phyloP scores from a whole-genome alignment of 2,797 vertebrate genomes.

The Cryptoblepharus egeriae region DNA sequence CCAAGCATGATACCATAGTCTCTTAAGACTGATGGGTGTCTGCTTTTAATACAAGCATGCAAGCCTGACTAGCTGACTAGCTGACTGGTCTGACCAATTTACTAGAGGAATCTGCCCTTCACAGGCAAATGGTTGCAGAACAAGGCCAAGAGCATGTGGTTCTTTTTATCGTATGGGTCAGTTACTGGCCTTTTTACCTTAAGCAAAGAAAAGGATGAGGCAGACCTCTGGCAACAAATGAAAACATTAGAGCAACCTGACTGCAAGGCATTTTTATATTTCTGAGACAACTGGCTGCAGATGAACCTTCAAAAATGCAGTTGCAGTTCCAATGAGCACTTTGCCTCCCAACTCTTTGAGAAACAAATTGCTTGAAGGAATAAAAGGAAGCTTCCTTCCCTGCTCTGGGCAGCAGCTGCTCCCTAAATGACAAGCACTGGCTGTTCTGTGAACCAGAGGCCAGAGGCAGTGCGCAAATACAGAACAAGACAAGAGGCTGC shows the following conservation, averaged over 20 bases:
- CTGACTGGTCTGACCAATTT: neutral
- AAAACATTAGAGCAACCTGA: neutral
- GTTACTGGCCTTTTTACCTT: neutral
- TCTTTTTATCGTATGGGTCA: neutral
- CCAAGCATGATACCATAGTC: no score
- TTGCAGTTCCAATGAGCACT: neutral
- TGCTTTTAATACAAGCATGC: no score
- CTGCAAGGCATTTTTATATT: neutral
- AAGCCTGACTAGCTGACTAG: neutral
- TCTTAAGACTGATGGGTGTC: no score
- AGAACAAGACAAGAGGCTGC: constrained; percentile 16
- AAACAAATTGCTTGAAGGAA: neutral
- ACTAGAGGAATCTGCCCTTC: no score
- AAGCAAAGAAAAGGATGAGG: neutral
- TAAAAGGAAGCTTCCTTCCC: neutral
- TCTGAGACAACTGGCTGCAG: neutral
- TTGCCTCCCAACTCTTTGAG: neutral
- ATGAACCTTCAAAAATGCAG: neutral
- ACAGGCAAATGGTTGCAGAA: neutral
- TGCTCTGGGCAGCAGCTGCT: neutral
- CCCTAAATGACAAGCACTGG: neutral
- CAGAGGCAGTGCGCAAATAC: constrained; percentile 6
- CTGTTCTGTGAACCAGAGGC: neutral
- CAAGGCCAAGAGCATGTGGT: neutral
- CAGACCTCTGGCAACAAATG: neutral